Evolutionary conservation across 2,113 vertebrate genomes (phyloP), one percentile per base, ranked within the genome.

Genomic region (Percopsis transmontana): DNA sequence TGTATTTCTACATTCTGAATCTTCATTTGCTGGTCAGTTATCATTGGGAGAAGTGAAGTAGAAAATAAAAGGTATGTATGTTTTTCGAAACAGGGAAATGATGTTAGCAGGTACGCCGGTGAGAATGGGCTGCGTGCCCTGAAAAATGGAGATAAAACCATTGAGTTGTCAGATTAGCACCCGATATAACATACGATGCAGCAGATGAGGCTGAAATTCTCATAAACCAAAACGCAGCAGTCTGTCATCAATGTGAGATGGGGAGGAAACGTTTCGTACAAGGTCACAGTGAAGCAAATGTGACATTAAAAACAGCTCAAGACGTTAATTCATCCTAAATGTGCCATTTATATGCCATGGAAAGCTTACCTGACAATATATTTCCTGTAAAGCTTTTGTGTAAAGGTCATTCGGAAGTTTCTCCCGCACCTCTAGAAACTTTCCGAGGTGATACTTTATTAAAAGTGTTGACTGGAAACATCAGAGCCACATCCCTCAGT

Each of bases 221-320:
- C 89, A 87, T 88, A 89, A 90, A 89, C 71, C 82, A 88, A 87
- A 89, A 86, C 53, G 85, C 80, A 59, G 83, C 83, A 79, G 79
- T 89, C 89, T 78, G 80, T 90, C 87, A 85, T 83, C 69, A 78
- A 81, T 74, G 83, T 48, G 79, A 76, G 80, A 84, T 70, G 87
- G 81, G 76, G 73, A 71, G 74, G 79, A 81, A 88, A 88, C 80
- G 84, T 85, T 86, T 88, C 83, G 77, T 70, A 74, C 89, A 90
- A 90, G 89, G 89, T 90, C 89, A 89, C 79, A 59, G 82, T n/a
- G 75, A 85, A 82, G 86, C 84, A 85, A 88, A 85, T 85, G 87
- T 87, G 89, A 86, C 86, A 88, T 89, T 90, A 89, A 89, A 86
- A 89, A 90, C 81, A 86, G 86, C 85, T 90, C 86, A 66, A 76